A percentile compares a stretch with the other conserved stretches of the same genome.
Conservation (phyloP, 2,888 invertebrate genomes). For the Cremastobaeus sp. region DNA sequence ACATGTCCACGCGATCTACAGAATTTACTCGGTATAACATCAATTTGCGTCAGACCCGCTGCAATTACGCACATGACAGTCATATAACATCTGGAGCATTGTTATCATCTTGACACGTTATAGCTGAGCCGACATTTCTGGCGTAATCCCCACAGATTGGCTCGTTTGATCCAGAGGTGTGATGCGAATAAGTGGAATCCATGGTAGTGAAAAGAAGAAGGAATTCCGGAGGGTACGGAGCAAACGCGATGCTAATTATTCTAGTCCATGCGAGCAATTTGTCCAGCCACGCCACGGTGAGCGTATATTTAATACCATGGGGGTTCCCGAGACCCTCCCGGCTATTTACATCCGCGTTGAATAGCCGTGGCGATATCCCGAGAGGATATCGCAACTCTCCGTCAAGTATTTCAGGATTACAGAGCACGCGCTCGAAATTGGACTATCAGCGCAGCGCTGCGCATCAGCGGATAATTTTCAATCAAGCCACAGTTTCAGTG, state of each 20-base stretch:
- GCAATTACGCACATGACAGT: no score
- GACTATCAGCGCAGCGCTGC: conserved; percentile 18
- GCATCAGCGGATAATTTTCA: conserved; percentile 29
- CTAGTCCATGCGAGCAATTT: conserved; percentile 76
- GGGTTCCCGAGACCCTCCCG: conserved; percentile 66
- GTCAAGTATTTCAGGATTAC: conserved; percentile 42
- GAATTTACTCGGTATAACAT: no score
- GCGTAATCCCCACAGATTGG: neutral
- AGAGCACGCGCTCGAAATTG: conserved; percentile 45
- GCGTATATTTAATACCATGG: conserved; percentile 72
- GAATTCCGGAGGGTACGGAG: conserved; percentile 56
- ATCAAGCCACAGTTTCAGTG: conserved; percentile 36
- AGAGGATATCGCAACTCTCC: conserved; percentile 47
- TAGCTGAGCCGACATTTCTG: no score
- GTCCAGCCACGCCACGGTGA: conserved; percentile 70
- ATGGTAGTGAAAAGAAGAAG: conserved; percentile 41
- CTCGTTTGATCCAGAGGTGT: conserved; percentile 17
- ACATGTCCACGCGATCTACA: no score
- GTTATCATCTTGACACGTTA: no score
- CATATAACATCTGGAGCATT: no score
- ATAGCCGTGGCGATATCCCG: conserved; percentile 64
- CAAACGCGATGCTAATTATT: conserved; percentile 74
- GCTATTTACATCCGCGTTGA: conserved; percentile 75
- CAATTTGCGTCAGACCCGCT: no score
- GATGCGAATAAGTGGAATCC: conserved; percentile 41